Evolutionary conservation across 2,113 vertebrate genomes (phyloP), one percentile per base, ranked within the genome.

Genomic region (Salvelinus fontinalis): DNA sequence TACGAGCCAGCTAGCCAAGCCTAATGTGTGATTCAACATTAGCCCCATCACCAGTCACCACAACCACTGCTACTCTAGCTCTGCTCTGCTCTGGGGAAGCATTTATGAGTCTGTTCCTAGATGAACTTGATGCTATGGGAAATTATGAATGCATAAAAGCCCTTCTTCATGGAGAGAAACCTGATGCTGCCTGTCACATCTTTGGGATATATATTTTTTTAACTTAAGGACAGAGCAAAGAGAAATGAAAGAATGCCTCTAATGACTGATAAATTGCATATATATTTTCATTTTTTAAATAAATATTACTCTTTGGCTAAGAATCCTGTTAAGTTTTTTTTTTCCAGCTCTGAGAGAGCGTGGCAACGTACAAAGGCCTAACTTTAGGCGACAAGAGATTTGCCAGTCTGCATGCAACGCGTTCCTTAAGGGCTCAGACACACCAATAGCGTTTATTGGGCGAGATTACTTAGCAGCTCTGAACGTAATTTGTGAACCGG

Each of bases 381-480:
- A 90, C 86, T 94, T 90, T 92, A 80, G 81, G 34, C 67, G 72
- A 84, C 62, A 5, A 44, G 71, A 80, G 78, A 85, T 90, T 83
- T 80, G 75, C 69, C 86, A 81, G 75, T 86, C 79, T 83, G 83
- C 78, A 80, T 76, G 79, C 75, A 84, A 77, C n/a, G 74, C 76
- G 74, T 86, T 84, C 80, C 83, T 87, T 44, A 44, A 57, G 54
- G 9, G 39, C 39, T 44, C 9, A 44, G 39, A 44, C 39, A 44
- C 39, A 44, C 8, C 39, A 44, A 44, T 44, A 44, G 8, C 9
- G 39, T 44, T 44, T 44, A 8, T 8, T 44, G 9, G 39, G 2
- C 9, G 9, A 44, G 39, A 44, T 44, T 44, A 44, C 39, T 44
- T 44, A 44, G 39, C 39, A 44, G 8, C 39, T 44, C 39, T 11